Base-by-base conservation (phyloP, 2,113 vertebrate species). In the Lichenostomus cassidix region DNA sequence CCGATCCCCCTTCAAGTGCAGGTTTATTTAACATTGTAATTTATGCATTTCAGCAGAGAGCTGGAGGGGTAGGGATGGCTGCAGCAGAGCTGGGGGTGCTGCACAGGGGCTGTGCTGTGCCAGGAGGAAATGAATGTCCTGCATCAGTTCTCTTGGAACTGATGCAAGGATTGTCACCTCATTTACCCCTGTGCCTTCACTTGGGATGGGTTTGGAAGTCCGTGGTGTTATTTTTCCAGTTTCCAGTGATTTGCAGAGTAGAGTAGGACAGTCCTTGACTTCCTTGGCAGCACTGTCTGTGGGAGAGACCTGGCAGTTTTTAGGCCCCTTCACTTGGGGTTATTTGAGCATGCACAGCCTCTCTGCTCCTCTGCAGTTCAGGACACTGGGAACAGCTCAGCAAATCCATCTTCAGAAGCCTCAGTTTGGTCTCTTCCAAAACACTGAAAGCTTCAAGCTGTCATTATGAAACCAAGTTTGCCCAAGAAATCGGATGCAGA, bases 211-310 rank as follows among this genome's bases (percentile, higher is more conserved):
- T 41, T 44, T 49, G 65, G 33, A 55, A 39, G 10, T 10, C n/a
- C 1, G 0, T 1, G 0, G 20, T 37, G 47, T 76, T 44, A 11
- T 83, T 64, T 65, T 55, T 84, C 28, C 5, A 4, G 0, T 83
- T 68, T 46, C 31, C 53, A 75, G 0, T 67, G 44, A 46, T 65
- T 47, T 93, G 27, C 24, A 23, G 74, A 12, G 1, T 15, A 46
- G 28, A 76, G 56, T 20, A 42, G 82, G 67, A 83, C 18, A 19
- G 22, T 37, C 29, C 39, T 59, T 67, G 71, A 46, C 35, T 80
- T 59, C 22, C 3, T 5, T 33, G 83, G 70, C 58, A 75, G 39
- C 12, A 0, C 29, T 67, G 29, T 15, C 41, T 63, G 49, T 39
- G 24, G 8, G 35, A 10, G 35, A 22, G 31, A 16, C 59, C 80